Base-by-base conservation (phyloP, 2,113 vertebrate genomes). In the Clupea harengus region DNA sequence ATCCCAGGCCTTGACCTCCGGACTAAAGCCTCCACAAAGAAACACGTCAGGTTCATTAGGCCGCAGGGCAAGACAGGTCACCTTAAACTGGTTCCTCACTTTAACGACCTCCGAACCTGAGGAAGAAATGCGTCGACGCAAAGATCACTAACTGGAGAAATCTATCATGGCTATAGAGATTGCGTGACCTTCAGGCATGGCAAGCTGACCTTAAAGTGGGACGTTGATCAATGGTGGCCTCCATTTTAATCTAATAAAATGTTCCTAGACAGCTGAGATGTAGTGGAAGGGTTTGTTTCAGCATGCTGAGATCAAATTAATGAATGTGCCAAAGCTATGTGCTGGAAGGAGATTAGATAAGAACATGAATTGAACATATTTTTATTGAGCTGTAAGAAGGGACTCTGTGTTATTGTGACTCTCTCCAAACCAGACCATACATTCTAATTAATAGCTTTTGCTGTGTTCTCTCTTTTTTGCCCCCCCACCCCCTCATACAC, bases 1-100 rank as follows among this genome's bases (percentile, higher is more conserved):
- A 91, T 99, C 98, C 98, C 97, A 99, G 6, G 98, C 97, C 89
- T 96, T 97, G 91, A 99, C 95, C 88, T 93, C 94, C 0, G 97
- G 90, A 90, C 97, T 96, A 95, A 98, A 97, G 10, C 98, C 98
- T 60, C 97, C 98, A 84, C 96, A 97, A 85, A 99, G 86, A 88
- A 98, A 97, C 20, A 97, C 80, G 84, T 93, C 95, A 8, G 95
- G 94, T 85, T 96, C 96, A 83, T 91, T 89, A 44, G 98, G 98
- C 67, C 97, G 95, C 84, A 96, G 92, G 32, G 93, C 96, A 85
- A 96, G 92, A 0, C 95, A 90, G 64, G 96, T 97, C 91, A 98
- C 94, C 86, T 95, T 96, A 88, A 96, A 99, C 85, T 96, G 94
- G 82, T 94, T 97, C 85, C 93, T 94, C 82, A 94, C 87, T 86